Percentiles rank a stretch among this genome's conserved stretches.
Conservation (phyloP, 2,797 vertebrate species). For the Anabas testudineus region DNA sequence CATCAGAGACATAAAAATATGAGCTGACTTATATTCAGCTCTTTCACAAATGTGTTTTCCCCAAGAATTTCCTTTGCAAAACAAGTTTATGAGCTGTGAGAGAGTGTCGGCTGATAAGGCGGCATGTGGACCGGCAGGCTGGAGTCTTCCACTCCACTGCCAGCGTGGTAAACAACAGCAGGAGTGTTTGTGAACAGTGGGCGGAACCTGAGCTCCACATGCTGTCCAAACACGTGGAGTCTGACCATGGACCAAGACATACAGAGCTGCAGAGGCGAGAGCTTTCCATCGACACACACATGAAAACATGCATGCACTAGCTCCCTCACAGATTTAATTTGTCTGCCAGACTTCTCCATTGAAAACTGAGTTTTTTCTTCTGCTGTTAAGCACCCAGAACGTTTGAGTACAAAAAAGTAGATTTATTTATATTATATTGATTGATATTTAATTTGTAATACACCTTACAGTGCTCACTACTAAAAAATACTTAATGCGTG, state of each 20-base stretch:
- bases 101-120: conserved; percentile 54
- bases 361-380: neutral
- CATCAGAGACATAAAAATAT: conserved; percentile 17
- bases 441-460: too few relatives aligned
- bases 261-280: conserved; percentile 31
- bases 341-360: neutral
- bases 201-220: conserved; percentile 53
- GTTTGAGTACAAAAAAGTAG: neutral
- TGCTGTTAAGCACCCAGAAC: neutral
- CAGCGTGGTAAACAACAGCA: conserved; percentile 70
- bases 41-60: conserved; percentile 37
- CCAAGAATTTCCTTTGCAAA: conserved; percentile 46
- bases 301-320: conserved; percentile 19
- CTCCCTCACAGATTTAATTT: conserved; percentile 15
- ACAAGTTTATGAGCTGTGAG: conserved; percentile 62
- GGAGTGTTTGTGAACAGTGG: conserved; percentile 60
- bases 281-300: conserved; percentile 35
- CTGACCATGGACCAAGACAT: conserved; percentile 17
- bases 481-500: neutral
- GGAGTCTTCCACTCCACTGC: conserved; percentile 62
- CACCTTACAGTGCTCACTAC: too few relatives aligned
- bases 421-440: too few relatives aligned
- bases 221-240: conserved; percentile 65
- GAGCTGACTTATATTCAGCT: conserved; percentile 7
- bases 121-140: conserved; percentile 54